phyloP scores from a whole-genome alignment of 2,888 invertebrate genomes.

The Phrixothrix hirtus region DNA sequence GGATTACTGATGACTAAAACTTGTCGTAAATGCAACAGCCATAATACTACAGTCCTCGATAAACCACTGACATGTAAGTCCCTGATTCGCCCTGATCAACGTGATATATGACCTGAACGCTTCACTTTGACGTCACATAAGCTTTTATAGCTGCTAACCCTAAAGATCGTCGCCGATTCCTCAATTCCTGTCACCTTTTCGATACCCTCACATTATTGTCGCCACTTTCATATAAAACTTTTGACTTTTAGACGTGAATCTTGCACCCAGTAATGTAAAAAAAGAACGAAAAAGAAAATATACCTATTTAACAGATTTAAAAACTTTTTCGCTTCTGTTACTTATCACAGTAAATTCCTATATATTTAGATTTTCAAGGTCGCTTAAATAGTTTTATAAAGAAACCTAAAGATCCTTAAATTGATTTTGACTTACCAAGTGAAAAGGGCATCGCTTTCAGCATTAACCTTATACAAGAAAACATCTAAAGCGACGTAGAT shows the following conservation, averaged over 20 bases:
- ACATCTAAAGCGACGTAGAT: too few species aligned
- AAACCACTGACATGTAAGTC: conserved; percentile 29
- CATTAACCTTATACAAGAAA: too few species aligned
- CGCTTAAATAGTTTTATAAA: too few species aligned
- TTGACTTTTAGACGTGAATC: not conserved
- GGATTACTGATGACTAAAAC: conserved; percentile 19
- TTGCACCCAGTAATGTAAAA: too few species aligned
- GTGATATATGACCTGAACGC: conserved; percentile 39
- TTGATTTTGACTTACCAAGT: too few species aligned
- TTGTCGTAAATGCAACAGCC: conserved; percentile 25
- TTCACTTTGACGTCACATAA: conserved; percentile 47
- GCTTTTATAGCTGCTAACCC: conserved; percentile 47
- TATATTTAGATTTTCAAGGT: too few species aligned
- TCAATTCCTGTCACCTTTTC: conserved; percentile 21
- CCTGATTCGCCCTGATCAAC: conserved; percentile 30
- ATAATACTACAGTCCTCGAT: conserved; percentile 26
- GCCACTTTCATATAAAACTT: not conserved
- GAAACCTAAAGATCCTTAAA: too few species aligned
- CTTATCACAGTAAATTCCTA: too few species aligned
- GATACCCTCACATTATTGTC: conserved; percentile 10
- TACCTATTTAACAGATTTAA: not conserved
- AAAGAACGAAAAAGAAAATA: not conserved
- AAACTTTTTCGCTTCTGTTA: not conserved
- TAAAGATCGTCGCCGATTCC: conserved; percentile 39
- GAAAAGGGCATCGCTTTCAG: too few species aligned